These are phyloP conservation scores for Eudorcas thomsonii DNA, from an alignment of 2,113 vertebrate species.

Conservation along the genomic window DNA sequence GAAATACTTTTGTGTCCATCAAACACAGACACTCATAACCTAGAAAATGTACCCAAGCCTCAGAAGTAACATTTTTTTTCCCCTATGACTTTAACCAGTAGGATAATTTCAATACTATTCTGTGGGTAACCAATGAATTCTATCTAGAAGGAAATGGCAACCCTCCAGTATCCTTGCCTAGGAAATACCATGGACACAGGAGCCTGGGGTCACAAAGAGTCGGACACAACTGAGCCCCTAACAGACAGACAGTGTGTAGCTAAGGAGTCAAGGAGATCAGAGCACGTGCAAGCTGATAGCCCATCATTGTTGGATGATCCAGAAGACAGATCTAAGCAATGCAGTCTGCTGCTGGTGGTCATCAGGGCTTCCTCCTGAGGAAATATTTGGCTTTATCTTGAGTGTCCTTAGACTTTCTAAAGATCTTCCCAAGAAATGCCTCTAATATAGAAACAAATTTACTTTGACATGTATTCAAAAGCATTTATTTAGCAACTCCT, in stretches of 20 bases:
- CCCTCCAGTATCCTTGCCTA: too few species aligned
- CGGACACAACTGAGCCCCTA: too few species aligned
- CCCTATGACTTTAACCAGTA: background rate
- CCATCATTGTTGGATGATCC: background rate
- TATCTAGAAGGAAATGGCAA: too few species aligned
- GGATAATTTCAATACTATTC: background rate
- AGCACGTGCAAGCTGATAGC: accelerated
- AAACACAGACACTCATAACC: background rate
- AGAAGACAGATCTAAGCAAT: background rate
- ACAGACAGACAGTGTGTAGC: background rate
- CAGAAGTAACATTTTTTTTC: background rate
- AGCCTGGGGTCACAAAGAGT: too few species aligned
- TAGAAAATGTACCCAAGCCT: background rate
- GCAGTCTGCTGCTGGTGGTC: background rate
- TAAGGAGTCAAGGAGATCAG: background rate
- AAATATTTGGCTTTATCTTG: background rate
- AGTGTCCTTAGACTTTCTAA: background rate
- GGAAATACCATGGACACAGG: too few species aligned
- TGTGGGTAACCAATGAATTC: background rate
- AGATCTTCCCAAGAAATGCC: background rate
- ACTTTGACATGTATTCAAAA: background rate
- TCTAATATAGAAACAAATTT: background rate
- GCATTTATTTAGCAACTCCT: background rate
- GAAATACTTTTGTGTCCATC: background rate
- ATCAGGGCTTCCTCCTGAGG: background rate